Evolutionary conservation across 1,140 invertebrate genomes (phyloP).

Genomic region (Sinonovacula constricta): DNA sequence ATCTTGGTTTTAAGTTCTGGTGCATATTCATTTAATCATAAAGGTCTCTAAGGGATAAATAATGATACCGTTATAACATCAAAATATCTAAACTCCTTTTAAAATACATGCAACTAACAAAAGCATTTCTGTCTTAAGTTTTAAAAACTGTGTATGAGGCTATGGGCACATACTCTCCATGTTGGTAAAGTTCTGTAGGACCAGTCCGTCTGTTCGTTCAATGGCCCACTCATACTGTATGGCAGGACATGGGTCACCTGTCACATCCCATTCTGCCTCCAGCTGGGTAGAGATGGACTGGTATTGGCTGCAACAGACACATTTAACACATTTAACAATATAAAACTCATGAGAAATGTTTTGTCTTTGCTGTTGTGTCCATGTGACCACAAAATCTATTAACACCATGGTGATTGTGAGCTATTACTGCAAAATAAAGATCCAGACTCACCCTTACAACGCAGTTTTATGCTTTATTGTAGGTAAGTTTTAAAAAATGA

Average conservation of each 20-base stretch:
- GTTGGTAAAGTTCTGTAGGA: constrained; percentile 14
- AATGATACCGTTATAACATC: not conserved
- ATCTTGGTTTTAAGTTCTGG: too few species aligned
- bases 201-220: constrained; percentile 31
- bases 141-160: too few species aligned
- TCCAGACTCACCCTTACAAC: not conserved
- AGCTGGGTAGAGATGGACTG: constrained; percentile 9
- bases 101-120: too few species aligned
- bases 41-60: too few species aligned
- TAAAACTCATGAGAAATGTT: not conserved
- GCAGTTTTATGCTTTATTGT: not conserved
- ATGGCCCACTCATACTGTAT: constrained; percentile 39
- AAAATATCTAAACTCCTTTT: too few species aligned
- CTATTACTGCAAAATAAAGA: not conserved
- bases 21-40: too few species aligned
- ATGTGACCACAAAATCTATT: not conserved
- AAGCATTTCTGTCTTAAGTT: too few species aligned
- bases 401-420: not conserved
- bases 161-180: constrained; percentile 33
- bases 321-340: not conserved
- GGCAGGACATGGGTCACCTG: constrained; percentile 45
- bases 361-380: not conserved
- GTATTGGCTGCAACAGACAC: constrained; percentile 31
- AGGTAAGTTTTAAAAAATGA: not conserved
- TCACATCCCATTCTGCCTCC: constrained; percentile 34